phyloP scores from a whole-genome alignment of 2,113 vertebrate species.

The Electrona antarctica region DNA sequence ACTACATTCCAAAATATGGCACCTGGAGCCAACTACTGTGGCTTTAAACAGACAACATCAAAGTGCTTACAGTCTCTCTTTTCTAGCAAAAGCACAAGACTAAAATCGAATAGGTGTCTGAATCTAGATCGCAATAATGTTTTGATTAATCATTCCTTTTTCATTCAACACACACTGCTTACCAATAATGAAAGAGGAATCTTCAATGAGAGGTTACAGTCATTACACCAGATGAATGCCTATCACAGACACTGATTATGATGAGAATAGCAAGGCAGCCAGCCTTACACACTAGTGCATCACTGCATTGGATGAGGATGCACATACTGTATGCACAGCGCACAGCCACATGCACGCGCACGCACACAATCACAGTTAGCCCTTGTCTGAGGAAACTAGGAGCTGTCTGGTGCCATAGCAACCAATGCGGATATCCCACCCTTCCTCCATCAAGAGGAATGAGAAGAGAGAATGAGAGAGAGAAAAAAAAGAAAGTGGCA shows the following conservation, averaged over 20 bases:
- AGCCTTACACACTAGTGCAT: conserved; percentile 23
- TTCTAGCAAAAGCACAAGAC: too few species aligned
- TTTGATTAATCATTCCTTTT: conserved; percentile 16
- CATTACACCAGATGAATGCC: neutral
- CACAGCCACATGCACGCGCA: conserved; percentile 24
- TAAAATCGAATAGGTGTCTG: conserved; percentile 5
- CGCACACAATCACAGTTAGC: conserved; percentile 68
- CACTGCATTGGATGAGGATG: conserved; percentile 11
- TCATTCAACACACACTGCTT: conserved; percentile 17
- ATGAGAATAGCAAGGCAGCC: conserved; percentile 39
- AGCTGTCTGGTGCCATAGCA: conserved; percentile 86
- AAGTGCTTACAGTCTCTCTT: too few species aligned
- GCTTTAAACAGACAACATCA: too few species aligned
- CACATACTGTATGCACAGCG: conserved; percentile 17
- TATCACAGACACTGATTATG: conserved; percentile 37
- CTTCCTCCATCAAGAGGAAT: conserved; percentile 47
- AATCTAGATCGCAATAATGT: neutral
- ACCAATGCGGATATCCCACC: conserved; percentile 81
- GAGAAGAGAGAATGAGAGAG: conserved; percentile 49
- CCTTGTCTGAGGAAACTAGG: conserved; percentile 77
- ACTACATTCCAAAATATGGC: too few species aligned
- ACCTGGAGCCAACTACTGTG: too few species aligned
- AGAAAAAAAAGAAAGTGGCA: conserved; percentile 56
- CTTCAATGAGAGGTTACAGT: conserved; percentile 15
- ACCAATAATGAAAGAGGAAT: conserved; percentile 27